Evolutionary conservation across 2,113 vertebrate species (phyloP).

Genomic region (Conger conger): DNA sequence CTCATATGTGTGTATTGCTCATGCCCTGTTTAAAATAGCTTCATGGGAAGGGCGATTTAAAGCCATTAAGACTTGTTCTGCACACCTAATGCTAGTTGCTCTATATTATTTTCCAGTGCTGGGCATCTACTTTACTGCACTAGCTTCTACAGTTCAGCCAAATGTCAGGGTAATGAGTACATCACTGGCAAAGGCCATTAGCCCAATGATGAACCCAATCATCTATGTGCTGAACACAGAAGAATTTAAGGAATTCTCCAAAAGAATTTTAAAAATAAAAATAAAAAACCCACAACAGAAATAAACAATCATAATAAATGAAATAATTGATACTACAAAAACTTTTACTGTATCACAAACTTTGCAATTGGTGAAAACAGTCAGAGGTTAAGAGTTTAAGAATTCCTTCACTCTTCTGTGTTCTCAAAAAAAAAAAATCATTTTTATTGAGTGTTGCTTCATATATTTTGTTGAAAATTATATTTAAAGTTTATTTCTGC

Average conservation of each 20-base stretch:
- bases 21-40: conserved; percentile 41
- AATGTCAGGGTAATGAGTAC: conserved; percentile 38
- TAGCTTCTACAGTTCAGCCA: not conserved
- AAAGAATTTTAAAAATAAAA: conserved; percentile 9
- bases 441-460: no score
- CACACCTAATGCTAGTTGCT: not conserved
- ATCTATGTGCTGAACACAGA: conserved; percentile 48
- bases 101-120: conserved; percentile 31
- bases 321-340: not conserved
- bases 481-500: no score
- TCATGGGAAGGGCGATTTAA: conserved; percentile 35
- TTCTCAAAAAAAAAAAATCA: not conserved
- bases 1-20: conserved; percentile 44
- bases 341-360: no score
- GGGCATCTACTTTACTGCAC: not conserved
- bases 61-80: conserved; percentile 40
- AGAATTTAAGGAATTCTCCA: conserved; percentile 32
- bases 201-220: conserved; percentile 44
- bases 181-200: conserved; percentile 33
- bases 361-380: no score
- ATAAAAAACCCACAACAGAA: not conserved
- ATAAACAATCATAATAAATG: not conserved
- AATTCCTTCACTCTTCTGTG: conserved; percentile 15
- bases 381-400: no score
- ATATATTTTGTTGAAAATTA: no score